Percentiles rank a stretch among this genome's conserved stretches.
Conservation (phyloP, 2,797 vertebrate genomes). For the Crax fasciolata region DNA sequence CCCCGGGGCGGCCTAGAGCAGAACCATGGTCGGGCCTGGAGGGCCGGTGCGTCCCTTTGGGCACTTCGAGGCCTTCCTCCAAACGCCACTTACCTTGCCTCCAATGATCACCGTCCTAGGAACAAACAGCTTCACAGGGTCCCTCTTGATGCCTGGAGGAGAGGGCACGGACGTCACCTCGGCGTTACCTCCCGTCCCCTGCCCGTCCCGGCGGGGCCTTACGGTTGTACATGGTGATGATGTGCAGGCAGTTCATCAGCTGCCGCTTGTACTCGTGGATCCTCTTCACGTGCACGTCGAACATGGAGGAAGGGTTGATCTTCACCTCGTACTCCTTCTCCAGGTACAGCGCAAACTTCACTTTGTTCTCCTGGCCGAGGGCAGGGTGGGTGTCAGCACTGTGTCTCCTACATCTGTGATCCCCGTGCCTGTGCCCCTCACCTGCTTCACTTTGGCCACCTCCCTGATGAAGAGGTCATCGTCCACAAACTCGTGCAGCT, state of each 20-base stretch:
- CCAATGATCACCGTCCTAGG: slow-evolving; percentile 96
- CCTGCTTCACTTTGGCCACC: slow-evolving; percentile 94
- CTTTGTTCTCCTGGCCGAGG: slow-evolving; percentile 91
- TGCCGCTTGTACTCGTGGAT: slow-evolving; percentile 98
- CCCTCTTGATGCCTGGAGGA: slow-evolving; percentile 89
- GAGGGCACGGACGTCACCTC: not conserved
- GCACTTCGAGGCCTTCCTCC: not conserved
- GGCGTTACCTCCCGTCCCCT: accelerated
- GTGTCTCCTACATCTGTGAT: accelerated
- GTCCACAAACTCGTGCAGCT: slow-evolving; percentile 87
- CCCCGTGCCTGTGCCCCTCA: not conserved
- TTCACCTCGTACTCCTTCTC: slow-evolving; percentile 92
- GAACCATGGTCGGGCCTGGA: not conserved
- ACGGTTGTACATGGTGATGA: slow-evolving; percentile 97
- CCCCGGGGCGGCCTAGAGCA: slow-evolving; percentile 92
- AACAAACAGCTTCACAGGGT: slow-evolving; percentile 88
- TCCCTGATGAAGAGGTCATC: slow-evolving; percentile 89
- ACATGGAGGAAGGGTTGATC: slow-evolving; percentile 94
- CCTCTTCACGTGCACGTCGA: slow-evolving; percentile 96
- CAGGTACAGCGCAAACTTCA: slow-evolving; percentile 92
- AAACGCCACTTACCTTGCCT: slow-evolving; percentile 88
- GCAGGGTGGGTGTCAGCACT: not conserved
- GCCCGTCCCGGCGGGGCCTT: not conserved
- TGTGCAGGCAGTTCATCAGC: slow-evolving; percentile 95
- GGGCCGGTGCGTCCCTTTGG: not conserved